phyloP scores from a whole-genome alignment of 2,888 invertebrate species.

The Caprella mutica region DNA sequence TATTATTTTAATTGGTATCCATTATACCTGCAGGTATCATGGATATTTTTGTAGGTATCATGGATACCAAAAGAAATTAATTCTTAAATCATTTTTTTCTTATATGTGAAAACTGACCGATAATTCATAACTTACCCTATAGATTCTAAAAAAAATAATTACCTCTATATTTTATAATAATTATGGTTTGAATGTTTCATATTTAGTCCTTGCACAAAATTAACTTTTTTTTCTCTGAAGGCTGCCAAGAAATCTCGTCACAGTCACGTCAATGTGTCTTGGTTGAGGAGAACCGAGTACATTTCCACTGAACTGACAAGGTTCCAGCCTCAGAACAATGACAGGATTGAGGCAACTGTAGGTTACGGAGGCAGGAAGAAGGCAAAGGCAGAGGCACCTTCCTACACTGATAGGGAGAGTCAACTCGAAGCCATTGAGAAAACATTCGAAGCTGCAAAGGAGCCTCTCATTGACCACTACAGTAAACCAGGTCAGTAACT shows the following conservation, averaged over 20 bases:
- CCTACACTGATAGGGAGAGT: slow-evolving; percentile 91
- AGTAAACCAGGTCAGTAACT: slow-evolving; percentile 92
- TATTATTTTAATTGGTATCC: too few species aligned
- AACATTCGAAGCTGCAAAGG: slow-evolving; percentile 84
- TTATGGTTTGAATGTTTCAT: too few species aligned
- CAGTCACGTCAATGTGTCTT: slow-evolving; percentile 93
- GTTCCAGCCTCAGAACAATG: slow-evolving; percentile 89
- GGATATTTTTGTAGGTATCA: too few species aligned
- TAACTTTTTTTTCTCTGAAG: slow-evolving; percentile 11
- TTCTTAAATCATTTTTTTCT: too few species aligned
- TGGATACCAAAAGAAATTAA: too few species aligned
- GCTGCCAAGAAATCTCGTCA: slow-evolving; percentile 56
- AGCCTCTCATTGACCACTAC: slow-evolving; percentile 78
- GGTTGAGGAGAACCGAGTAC: slow-evolving; percentile 96
- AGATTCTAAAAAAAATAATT: too few species aligned
- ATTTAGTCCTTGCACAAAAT: neutral
- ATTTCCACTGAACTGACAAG: slow-evolving; percentile 97
- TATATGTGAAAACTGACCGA: too few species aligned
- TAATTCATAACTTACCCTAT: too few species aligned
- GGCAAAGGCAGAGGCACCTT: slow-evolving; percentile 67
- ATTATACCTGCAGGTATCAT: too few species aligned
- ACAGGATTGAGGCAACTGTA: slow-evolving; percentile 97
- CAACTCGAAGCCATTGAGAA: slow-evolving; percentile 96
- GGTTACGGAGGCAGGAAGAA: slow-evolving; percentile 91
- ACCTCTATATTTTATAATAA: too few species aligned